phyloP scores from a whole-genome alignment of 2,113 vertebrate genomes.

The Struthio camelus region DNA sequence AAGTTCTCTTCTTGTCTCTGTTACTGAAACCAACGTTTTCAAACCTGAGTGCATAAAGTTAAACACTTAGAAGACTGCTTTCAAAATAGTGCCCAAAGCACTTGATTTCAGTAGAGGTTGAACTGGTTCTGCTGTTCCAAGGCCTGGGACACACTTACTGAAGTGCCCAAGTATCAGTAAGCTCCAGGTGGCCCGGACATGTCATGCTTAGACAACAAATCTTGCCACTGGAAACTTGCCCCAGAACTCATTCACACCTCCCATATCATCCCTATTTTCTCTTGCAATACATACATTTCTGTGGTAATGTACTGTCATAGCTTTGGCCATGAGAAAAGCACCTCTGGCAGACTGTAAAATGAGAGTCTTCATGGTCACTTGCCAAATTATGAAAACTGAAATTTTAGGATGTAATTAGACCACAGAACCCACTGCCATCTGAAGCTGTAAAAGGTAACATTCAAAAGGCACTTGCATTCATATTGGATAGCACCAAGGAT shows the following conservation, averaged over 20 bases:
- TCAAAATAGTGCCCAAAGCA: background rate
- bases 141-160: background rate
- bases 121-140: background rate
- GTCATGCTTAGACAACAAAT: background rate
- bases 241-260: background rate
- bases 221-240: background rate
- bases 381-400: background rate
- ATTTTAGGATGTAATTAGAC: background rate
- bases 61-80: background rate
- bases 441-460: background rate
- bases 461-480: background rate
- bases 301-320: background rate
- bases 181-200: background rate
- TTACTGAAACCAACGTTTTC: background rate
- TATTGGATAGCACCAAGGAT: background rate
- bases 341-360: constrained; percentile 2
- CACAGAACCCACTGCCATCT: background rate
- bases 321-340: background rate
- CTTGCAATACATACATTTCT: background rate
- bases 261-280: background rate
- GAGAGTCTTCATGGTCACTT: constrained; percentile 1
- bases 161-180: background rate
- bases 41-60: background rate
- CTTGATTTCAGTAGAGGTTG: background rate
- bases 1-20: background rate